Percentiles rank a stretch among this genome's conserved stretches.
Evolutionary conservation across 2,113 vertebrate species (phyloP).

Genomic region (Suricata suricatta): DNA sequence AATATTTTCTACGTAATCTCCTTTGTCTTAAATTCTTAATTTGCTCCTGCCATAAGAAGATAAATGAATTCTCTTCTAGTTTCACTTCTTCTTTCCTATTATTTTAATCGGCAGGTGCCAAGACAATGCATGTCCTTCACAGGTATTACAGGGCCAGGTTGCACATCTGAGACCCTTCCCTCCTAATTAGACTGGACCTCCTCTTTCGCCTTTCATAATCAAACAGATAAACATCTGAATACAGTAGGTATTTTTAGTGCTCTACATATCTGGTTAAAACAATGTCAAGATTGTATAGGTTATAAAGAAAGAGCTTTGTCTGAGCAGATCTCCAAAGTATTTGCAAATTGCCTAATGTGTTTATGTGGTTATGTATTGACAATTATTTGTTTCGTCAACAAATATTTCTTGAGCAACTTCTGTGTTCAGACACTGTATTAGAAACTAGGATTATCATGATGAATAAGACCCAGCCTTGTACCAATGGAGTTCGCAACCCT

Average conservation of each 20-base stretch:
- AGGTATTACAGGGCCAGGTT: rapidly evolving
- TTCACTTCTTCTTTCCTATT: neutral
- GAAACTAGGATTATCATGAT: neutral
- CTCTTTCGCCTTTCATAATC: constrained; percentile 34
- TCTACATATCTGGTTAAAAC: constrained; percentile 31
- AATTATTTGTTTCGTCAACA: neutral
- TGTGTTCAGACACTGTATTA: neutral
- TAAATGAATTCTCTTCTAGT: neutral
- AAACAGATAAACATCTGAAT: constrained; percentile 56
- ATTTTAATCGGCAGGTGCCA: constrained; percentile 1
- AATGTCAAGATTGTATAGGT: neutral
- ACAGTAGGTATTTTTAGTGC: constrained; percentile 29
- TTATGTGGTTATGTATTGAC: neutral
- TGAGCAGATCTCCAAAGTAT: constrained; percentile 15
- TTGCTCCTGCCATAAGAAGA: neutral
- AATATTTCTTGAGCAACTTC: constrained; percentile 3
- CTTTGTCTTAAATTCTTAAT: constrained; percentile 25
- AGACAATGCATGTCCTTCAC: neutral
- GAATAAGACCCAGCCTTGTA: neutral
- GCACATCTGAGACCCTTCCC: neutral
- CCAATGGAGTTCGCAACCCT: neutral
- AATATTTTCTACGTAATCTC: neutral
- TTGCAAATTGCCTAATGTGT: neutral
- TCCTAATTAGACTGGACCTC: constrained; percentile 35
- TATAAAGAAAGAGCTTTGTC: constrained; percentile 26